Base-by-base conservation (phyloP, 2,888 invertebrate genomes). In the Temnothorax rugatulus region DNA sequence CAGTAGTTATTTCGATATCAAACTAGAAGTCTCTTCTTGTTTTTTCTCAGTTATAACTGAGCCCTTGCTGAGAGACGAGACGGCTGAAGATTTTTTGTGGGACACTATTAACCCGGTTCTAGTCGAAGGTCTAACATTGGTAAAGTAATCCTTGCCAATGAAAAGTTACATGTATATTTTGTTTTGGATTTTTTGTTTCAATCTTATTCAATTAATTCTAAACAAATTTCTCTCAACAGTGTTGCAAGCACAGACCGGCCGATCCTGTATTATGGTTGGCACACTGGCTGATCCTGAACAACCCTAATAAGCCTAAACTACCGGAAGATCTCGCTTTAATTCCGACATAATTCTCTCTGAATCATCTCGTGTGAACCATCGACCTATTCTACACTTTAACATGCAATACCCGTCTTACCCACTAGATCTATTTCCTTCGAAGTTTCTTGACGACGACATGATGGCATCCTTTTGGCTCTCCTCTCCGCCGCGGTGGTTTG, bases 211-310 rank as follows among this genome's bases (percentile, higher is more conserved):
- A 25, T 69, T 44, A n/a, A 63, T 41, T 52, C 4, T 52, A 44
- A 21, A 66, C 8, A 9, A 77, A 44, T 59, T 25, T 21, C 15
- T 15, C 18, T 44, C 66, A 61, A 4, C 96, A 97, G 91, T 95
- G 98, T 41, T 97, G 97, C 91, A 94, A 96, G 95, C 96, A 96
- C 91, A 97, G 97, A 87, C 98, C 98, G 0, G 95, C 95, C 0
- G 97, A 98, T 94, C 98, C 98, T 0, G 95, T 98, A 57, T 93
- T 97, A 44, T 98, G 97, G 97, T 95, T 98, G 61, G 98, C 97
- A 1, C 97, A 98, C 88, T 97, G 97, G 96, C 95, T 98, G 59
- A 95, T 97, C 8, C 95, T 96, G 61, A 97, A 98, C 94, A 98
- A 98, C 95, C 97, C 97, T 4, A 97, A 97, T 93, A 97, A 96